Evolutionary conservation across 2,797 vertebrate species (phyloP).

Genomic region (Gorsachius magnificus): DNA sequence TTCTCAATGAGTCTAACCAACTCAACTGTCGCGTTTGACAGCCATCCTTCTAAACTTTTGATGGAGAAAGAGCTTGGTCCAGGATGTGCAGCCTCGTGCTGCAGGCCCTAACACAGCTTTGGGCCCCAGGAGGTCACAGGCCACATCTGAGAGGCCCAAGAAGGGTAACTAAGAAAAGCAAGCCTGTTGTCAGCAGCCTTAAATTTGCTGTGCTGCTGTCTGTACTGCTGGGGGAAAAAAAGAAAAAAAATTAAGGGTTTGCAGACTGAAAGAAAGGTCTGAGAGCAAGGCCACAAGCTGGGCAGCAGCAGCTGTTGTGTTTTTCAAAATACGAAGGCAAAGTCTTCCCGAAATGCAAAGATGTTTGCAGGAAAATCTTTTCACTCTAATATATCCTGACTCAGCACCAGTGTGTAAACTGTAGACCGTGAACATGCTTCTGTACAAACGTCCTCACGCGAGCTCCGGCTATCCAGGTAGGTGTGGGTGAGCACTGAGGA

Average conservation of each 20-base stretch:
- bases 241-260: neutral
- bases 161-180: slow-evolving; percentile 11
- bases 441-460: neutral
- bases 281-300: neutral
- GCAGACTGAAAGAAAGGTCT: neutral
- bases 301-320: neutral
- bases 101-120: neutral
- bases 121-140: neutral
- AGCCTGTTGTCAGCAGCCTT: neutral
- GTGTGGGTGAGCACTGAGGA: neutral
- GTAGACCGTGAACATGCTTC: neutral
- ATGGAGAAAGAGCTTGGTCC: neutral
- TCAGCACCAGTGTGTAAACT: neutral
- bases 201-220: neutral
- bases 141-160: neutral
- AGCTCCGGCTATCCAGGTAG: neutral
- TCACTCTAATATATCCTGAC: neutral
- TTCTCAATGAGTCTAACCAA: neutral
- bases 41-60: neutral
- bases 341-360: neutral
- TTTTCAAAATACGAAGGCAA: neutral
- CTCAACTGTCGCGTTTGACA: rapidly evolving
- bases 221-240: neutral
- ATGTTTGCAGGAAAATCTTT: neutral
- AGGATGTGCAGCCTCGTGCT: rapidly evolving